phyloP scores from a whole-genome alignment of 2,797 vertebrate genomes.

The Liasis olivaceus region DNA sequence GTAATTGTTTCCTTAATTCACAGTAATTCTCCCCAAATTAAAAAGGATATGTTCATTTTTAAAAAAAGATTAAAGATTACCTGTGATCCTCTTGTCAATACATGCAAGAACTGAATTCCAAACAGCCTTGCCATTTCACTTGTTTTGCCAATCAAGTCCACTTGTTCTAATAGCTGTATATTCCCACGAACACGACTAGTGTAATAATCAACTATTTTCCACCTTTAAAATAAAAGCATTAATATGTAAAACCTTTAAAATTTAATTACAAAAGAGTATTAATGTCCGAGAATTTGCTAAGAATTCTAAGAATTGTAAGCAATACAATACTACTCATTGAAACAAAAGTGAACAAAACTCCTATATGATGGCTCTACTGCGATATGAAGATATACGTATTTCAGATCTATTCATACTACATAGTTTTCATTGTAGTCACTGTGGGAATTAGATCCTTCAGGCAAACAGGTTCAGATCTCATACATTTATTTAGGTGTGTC shows the following conservation, averaged over 20 bases:
- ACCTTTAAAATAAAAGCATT: constrained; percentile 78
- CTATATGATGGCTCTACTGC: neutral
- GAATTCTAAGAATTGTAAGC: neutral
- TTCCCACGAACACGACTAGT: constrained; percentile 86
- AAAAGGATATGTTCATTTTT: constrained; percentile 11
- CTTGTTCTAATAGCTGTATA: constrained; percentile 89
- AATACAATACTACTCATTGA: neutral
- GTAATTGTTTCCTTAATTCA: neutral
- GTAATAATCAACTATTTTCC: constrained; percentile 97
- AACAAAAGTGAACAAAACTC: neutral
- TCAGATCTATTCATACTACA: neutral
- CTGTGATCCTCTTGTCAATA: constrained; percentile 96
- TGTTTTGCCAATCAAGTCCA: constrained; percentile 92
- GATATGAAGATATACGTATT: neutral
- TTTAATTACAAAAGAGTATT: neutral
- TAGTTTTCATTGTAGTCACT: neutral
- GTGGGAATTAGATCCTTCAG: neutral
- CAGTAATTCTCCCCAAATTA: neutral
- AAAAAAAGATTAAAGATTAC: constrained; percentile 71
- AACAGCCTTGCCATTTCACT: constrained; percentile 96
- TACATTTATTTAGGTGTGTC: neutral
- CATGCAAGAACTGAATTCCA: constrained; percentile 97
- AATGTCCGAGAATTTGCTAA: neutral
- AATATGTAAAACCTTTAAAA: neutral
- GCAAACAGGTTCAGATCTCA: neutral